Conservation (phyloP, 2,113 vertebrate genomes). For the Saccopteryx leptura region DNA sequence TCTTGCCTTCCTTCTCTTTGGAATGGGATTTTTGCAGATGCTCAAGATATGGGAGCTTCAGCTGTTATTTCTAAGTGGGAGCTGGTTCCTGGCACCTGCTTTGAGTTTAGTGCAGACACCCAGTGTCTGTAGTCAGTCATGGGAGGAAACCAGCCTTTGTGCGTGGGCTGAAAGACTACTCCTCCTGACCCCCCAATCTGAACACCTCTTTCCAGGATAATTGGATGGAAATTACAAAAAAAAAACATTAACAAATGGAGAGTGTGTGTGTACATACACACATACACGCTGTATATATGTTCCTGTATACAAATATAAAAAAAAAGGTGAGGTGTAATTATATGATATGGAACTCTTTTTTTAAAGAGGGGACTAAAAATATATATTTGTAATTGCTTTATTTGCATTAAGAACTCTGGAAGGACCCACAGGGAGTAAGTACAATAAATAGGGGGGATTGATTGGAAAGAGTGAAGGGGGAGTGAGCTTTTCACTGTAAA, state of each 20-base stretch:
- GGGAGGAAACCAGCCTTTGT: neutral
- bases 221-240: neutral
- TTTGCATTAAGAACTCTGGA: neutral
- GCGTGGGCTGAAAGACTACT: neutral
- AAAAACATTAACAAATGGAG: neutral
- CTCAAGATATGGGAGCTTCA: neutral
- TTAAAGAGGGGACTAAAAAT: neutral
- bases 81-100: neutral
- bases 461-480: neutral
- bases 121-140: rapidly evolving
- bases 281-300: neutral
- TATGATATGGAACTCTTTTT: neutral
- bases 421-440: neutral
- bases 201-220: neutral
- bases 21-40: neutral
- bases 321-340: neutral
- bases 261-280: neutral
- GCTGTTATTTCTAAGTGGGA: neutral
- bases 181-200: neutral
- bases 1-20: neutral
- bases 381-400: neutral
- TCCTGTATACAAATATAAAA: neutral
- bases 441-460: neutral
- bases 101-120: neutral
- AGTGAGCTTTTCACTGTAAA: neutral